A percentile compares a stretch with the other conserved stretches of the same genome.
These are phyloP conservation scores for Halcyon senegalensis DNA, from an alignment of 2,113 vertebrate genomes.

Conservation along the genomic window DNA sequence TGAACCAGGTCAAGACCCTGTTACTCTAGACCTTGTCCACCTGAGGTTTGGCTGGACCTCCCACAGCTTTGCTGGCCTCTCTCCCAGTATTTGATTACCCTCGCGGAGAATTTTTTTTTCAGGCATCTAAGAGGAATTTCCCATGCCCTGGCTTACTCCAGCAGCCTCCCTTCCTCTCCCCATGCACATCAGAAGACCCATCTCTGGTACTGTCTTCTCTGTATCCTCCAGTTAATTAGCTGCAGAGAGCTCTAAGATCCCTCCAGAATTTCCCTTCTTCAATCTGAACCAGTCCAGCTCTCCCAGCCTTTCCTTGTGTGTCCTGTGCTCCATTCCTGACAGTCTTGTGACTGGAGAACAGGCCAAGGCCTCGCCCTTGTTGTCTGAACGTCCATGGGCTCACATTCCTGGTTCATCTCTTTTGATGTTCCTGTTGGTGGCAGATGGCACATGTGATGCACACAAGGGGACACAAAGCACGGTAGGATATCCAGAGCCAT, in stretches of 20 bases:
- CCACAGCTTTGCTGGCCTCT: neutral
- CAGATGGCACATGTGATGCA: neutral
- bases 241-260: neutral
- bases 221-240: neutral
- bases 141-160: neutral
- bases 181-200: neutral
- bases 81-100: neutral
- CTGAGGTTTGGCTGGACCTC: neutral
- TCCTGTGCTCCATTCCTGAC: neutral
- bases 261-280: neutral
- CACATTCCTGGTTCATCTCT: neutral
- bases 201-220: neutral
- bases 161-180: neutral
- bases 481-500: neutral
- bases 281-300: neutral
- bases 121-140: neutral
- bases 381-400: neutral
- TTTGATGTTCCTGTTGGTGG: neutral
- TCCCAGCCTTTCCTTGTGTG: neutral
- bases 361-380: neutral
- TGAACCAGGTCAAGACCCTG: fast-evolving
- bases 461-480: neutral
- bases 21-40: neutral
- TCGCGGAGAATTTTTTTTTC: neutral
- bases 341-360: neutral